Conservation (phyloP, 2,113 vertebrate species). For the Stomatorhinus ivindoensis region DNA sequence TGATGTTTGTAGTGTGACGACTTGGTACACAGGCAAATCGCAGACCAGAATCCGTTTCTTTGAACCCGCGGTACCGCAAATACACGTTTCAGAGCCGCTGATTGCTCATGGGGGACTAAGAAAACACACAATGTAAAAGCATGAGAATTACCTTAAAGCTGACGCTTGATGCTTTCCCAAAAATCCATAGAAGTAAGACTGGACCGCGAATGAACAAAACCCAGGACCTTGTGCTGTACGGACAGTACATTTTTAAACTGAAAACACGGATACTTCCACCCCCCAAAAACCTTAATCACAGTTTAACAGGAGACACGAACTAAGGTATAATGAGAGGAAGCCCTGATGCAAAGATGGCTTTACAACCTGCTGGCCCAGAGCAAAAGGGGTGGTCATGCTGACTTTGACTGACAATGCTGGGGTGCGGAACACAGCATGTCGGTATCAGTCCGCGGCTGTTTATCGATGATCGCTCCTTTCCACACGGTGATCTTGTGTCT, state of each 20-base stretch:
- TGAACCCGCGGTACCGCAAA: neutral
- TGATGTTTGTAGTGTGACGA: neutral
- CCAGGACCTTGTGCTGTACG: conserved; percentile 29
- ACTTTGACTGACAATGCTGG: conserved; percentile 27
- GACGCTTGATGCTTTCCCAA: conserved; percentile 26
- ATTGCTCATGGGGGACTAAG: neutral
- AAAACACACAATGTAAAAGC: neutral
- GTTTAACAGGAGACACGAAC: conserved; percentile 31
- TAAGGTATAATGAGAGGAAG: conserved; percentile 31
- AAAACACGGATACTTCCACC: conserved; percentile 27
- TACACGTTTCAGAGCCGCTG: neutral
- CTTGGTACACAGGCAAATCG: conserved; percentile 1
- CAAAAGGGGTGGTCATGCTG: conserved; percentile 28
- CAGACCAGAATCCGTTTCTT: neutral
- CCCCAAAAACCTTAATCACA: conserved; percentile 27
- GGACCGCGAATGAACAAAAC: conserved; percentile 27
- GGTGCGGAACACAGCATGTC: conserved; percentile 10
- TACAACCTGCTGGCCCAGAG: conserved; percentile 55
- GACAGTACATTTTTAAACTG: conserved; percentile 41
- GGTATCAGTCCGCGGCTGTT: conserved; percentile 13
- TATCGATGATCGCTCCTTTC: conserved; percentile 6
- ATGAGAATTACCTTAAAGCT: conserved; percentile 39
- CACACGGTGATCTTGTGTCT: neutral
- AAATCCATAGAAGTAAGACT: conserved; percentile 25
- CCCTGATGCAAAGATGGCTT: conserved; percentile 53